These are phyloP conservation scores for Procapra przewalskii DNA, from an alignment of 2,113 vertebrate genomes.

Conservation along the genomic window DNA sequence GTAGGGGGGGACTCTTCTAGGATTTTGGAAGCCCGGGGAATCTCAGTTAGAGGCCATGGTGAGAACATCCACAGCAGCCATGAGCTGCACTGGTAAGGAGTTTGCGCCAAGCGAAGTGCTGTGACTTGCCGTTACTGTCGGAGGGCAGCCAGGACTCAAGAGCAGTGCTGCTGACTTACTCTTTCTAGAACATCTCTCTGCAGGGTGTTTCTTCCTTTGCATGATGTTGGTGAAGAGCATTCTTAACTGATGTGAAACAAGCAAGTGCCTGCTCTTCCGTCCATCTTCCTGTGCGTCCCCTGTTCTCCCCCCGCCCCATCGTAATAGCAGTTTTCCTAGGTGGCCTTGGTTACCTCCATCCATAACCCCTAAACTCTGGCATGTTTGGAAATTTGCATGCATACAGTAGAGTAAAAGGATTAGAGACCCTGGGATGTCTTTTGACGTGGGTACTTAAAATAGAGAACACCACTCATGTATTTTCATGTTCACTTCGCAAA, in stretches of 20 bases:
- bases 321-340: neutral
- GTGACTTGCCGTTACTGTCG: neutral
- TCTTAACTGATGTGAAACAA: neutral
- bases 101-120: neutral
- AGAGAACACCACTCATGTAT: neutral
- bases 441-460: neutral
- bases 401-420: neutral
- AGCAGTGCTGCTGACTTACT: neutral
- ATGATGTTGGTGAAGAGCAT: neutral
- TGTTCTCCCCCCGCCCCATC: accelerated
- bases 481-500: neutral
- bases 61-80: neutral
- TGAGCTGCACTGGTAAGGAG: neutral
- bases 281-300: neutral
- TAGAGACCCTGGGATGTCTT: neutral
- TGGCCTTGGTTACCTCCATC: neutral
- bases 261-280: neutral
- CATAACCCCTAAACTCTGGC: neutral
- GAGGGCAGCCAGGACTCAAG: neutral
- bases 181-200: neutral
- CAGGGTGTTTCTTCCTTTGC: neutral
- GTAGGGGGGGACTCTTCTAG: too few relatives aligned
- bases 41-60: neutral
- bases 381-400: neutral
- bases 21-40: neutral